Evolutionary conservation across 2,888 invertebrate species (phyloP).

Genomic region (Rhamphomyia laevipes): DNA sequence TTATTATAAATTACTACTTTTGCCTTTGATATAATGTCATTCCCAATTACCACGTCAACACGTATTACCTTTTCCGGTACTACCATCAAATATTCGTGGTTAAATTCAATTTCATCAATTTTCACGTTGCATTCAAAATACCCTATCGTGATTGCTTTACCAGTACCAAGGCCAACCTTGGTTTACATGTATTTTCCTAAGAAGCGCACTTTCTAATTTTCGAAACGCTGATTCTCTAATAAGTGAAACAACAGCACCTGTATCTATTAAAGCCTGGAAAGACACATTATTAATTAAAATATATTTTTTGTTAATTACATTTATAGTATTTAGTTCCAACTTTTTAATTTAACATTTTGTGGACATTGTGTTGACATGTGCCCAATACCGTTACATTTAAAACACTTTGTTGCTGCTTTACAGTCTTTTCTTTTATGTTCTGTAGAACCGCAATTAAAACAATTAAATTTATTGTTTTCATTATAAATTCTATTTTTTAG

Average conservation of each 20-base stretch:
- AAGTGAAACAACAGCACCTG: constrained; percentile 3
- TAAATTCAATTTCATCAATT: constrained; percentile 4
- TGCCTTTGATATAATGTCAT: not conserved
- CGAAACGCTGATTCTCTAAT: constrained; percentile 1
- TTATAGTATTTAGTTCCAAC: not conserved
- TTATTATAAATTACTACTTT: not conserved
- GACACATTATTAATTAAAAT: not conserved
- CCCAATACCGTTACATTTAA: constrained; percentile 21
- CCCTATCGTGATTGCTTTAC: constrained; percentile 3
- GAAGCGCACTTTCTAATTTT: not conserved
- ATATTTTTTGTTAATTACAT: constrained; percentile 1
- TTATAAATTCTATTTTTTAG: not conserved
- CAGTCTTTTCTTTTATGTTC: constrained; percentile 9
- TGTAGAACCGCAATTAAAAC: constrained; percentile 10
- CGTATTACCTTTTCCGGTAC: not conserved
- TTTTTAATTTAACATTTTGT: not conserved
- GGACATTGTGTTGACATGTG: constrained; percentile 14
- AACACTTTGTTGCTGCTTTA: constrained; percentile 24
- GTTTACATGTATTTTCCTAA: not conserved
- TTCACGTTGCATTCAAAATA: constrained; percentile 1
- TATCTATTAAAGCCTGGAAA: constrained; percentile 2
- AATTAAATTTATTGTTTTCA: not conserved
- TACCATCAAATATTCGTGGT: not conserved
- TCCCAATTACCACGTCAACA: not conserved
- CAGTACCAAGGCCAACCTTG: constrained; percentile 6